Evolutionary conservation across 2,113 vertebrate species (phyloP), one percentile per base, ranked within the genome.

Genomic region (Agelaius tricolor): DNA sequence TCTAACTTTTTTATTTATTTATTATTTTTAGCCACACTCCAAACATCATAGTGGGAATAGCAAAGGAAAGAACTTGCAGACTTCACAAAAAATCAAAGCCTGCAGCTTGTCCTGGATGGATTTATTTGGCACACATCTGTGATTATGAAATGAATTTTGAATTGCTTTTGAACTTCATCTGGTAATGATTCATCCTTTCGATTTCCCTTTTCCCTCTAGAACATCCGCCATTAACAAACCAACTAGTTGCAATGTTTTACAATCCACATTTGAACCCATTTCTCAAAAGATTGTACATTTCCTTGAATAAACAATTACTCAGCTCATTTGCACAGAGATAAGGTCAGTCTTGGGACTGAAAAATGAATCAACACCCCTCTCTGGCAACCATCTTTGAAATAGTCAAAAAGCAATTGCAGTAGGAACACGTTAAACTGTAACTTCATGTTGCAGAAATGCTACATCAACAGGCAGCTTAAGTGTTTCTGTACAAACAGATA

Each of bases 141-240:
- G 71, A 75, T 97, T 97, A 91, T 61, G 88, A 94, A 97, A 96
- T 67, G 4, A 41, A 55, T 86, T 95, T 94, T 44, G 90, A 83
- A 77, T 89, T 57, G 33, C 62, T 96, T 91, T 94, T 81, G 89
- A 94, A 87, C 74, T 80, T 91, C 62, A 49, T 92, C n/a, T 78
- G 74, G 43, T 67, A 73, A 67, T 76, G 55, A 87, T 93, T 87
- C 75, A 89, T 77, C 62, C 30, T 92, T 94, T 94, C 5, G 31
- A 66, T 75, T 97, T 97, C 89, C 39, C 43, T 91, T 95, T 43
- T 54, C 39, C 51, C 11, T 77, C 52, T 31, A 84, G 35, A 91
- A 90, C 62, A 92, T 84, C 55, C 0, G 0, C 88, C 68, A 59
- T 71, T 90, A 95, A 88, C 85, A 81, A 81, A 80, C 43, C 44